These are phyloP conservation scores for Formica selysi DNA, from an alignment of 1,140 invertebrate species.

Conservation along the genomic window DNA sequence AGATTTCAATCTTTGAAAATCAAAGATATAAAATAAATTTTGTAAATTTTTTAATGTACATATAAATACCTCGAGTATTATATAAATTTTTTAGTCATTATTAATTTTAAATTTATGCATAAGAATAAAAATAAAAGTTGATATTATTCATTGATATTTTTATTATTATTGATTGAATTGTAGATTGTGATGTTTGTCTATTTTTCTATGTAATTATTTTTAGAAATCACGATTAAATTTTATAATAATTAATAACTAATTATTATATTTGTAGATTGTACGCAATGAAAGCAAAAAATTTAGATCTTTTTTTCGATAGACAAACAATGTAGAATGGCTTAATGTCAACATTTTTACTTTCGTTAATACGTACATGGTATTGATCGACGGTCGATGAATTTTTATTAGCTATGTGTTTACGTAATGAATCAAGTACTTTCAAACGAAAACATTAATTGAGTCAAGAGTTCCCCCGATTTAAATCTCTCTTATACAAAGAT, in stretches of 20 bases:
- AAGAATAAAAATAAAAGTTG: not conserved
- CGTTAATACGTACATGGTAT: not conserved
- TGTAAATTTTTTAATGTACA: not conserved
- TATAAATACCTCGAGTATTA: not conserved
- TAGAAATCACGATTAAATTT: slow-evolving; percentile 7
- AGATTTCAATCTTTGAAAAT: not conserved
- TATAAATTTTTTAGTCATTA: not conserved
- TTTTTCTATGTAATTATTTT: not conserved
- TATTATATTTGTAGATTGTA: not conserved
- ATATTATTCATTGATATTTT: no score
- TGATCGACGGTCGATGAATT: slow-evolving; percentile 7
- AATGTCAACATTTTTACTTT: slow-evolving; percentile 6
- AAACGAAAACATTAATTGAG: not conserved
- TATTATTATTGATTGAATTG: not conserved
- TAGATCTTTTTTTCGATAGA: not conserved
- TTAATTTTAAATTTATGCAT: not conserved
- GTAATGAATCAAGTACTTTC: slow-evolving; percentile 18
- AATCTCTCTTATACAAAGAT: not conserved
- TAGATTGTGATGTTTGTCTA: not conserved
- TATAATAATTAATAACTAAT: not conserved
- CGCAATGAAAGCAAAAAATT: not conserved
- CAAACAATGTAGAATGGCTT: not conserved
- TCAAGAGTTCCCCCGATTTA: slow-evolving; percentile 21
- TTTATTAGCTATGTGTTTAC: slow-evolving; percentile 8
- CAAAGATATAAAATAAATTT: not conserved